phyloP scores from a whole-genome alignment of 2,888 invertebrate genomes.

The Malachius bipustulatus region DNA sequence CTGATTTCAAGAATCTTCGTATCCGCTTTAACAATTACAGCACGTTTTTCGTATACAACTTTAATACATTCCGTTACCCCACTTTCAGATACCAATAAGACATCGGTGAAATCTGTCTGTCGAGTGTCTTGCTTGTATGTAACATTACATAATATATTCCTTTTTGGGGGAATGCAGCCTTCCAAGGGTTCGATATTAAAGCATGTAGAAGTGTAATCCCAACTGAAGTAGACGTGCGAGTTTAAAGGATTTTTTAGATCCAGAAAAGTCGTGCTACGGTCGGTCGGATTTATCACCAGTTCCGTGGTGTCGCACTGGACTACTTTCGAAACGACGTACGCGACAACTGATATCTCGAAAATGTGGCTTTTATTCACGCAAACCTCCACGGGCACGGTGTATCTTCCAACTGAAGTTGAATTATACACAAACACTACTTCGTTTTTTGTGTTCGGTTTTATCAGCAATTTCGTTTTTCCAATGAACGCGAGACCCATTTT shows the following conservation, averaged over 20 bases:
- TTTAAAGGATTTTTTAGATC: neutral
- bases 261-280: neutral
- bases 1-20: neutral
- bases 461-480: neutral
- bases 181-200: conserved; percentile 40
- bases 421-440: conserved; percentile 1
- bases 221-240: neutral
- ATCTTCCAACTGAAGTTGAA: neutral
- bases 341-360: neutral
- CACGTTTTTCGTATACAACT: neutral
- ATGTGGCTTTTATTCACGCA: neutral
- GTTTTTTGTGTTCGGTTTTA: neutral
- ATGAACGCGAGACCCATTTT: neutral
- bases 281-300: neutral
- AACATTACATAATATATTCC: conserved; percentile 39
- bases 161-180: conserved; percentile 43
- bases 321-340: conserved; percentile 2
- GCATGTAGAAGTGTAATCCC: conserved; percentile 37
- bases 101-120: neutral
- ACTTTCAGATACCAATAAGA: conserved; percentile 2
- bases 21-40: neutral
- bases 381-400: neutral
- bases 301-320: neutral
- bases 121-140: conserved; percentile 19
- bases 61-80: neutral